Conservation (phyloP, 2,797 vertebrate species). For the Tolypeutes matacus region DNA sequence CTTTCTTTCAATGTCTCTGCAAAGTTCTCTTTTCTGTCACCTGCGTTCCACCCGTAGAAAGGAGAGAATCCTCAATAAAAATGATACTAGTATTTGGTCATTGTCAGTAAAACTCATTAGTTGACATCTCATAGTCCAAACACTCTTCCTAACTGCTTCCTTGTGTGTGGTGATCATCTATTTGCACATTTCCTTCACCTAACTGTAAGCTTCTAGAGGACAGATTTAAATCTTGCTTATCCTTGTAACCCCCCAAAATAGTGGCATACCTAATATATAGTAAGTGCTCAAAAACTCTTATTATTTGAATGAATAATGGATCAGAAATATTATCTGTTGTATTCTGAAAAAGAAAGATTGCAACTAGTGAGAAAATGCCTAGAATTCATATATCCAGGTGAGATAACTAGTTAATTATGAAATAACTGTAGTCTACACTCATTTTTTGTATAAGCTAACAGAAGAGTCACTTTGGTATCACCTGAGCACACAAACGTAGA, state of each 20-base stretch:
- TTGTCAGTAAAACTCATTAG: background rate
- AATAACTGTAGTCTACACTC: background rate
- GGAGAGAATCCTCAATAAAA: background rate
- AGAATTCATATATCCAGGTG: background rate
- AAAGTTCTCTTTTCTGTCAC: background rate
- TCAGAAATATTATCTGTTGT: background rate
- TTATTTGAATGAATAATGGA: background rate
- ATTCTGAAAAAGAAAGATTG: conserved; percentile 10
- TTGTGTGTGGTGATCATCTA: background rate
- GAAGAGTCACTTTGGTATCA: background rate
- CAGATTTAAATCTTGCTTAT: conserved; percentile 31
- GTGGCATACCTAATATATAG: background rate
- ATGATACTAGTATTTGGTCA: background rate
- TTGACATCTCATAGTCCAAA: background rate
- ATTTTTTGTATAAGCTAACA: background rate
- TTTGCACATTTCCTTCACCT: background rate
- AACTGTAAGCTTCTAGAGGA: conserved; percentile 23
- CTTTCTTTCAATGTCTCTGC: background rate
- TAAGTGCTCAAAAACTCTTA: background rate
- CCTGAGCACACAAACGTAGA: background rate
- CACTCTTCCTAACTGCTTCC: background rate
- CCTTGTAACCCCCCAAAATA: background rate
- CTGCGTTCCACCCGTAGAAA: background rate
- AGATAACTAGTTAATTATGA: conserved; percentile 5
- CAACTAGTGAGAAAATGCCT: background rate